Evolutionary conservation across 2,113 vertebrate genomes (phyloP).

Genomic region (Indicator indicator): DNA sequence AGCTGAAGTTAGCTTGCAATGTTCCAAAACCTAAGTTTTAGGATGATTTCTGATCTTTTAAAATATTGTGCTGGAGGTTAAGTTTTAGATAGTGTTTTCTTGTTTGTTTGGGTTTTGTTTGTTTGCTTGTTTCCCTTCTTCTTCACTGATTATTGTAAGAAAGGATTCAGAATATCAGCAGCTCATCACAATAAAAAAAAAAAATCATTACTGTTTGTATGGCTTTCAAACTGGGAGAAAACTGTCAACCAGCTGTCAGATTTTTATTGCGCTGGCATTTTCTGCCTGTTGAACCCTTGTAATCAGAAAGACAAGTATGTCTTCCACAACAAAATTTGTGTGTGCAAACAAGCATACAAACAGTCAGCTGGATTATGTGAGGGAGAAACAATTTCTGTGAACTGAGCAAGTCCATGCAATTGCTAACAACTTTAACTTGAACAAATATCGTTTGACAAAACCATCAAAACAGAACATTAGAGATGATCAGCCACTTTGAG

Average conservation of each 20-base stretch:
- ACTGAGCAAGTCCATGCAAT: background rate
- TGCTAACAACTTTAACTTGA: background rate
- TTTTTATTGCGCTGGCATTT: background rate
- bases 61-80: background rate
- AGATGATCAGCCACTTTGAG: background rate
- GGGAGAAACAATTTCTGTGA: background rate
- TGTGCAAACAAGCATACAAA: background rate
- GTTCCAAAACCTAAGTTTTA: background rate
- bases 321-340: background rate
- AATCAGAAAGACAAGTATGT: background rate
- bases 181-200: background rate
- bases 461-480: background rate
- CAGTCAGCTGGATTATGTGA: background rate
- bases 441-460: background rate
- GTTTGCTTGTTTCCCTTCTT: background rate
- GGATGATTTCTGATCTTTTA: background rate
- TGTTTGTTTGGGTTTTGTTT: too few species aligned
- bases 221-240: background rate
- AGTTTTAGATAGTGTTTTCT: background rate
- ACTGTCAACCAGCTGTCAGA: background rate
- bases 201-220: background rate
- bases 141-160: background rate
- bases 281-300: background rate
- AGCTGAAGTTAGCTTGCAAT: background rate
- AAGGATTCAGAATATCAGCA: background rate